phyloP scores from a whole-genome alignment of 2,888 invertebrate species.

The Tetanocera ferruginea region DNA sequence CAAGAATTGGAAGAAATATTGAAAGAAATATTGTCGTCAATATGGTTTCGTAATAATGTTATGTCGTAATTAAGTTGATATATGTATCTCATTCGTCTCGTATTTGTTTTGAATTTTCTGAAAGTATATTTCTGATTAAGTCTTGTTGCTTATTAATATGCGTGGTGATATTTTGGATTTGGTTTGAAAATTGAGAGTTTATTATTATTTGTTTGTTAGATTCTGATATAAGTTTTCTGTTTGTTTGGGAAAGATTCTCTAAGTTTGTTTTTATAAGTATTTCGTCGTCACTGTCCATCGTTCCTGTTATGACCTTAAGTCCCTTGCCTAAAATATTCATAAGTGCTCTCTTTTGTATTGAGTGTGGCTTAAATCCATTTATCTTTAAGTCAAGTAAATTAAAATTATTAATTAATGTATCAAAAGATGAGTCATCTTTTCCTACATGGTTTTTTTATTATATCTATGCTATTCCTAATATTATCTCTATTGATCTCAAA shows the following conservation, averaged over 20 bases:
- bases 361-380: slow-evolving; percentile 26
- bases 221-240: slow-evolving; percentile 17
- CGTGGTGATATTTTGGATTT: slow-evolving; percentile 42
- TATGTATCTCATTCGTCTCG: slow-evolving; percentile 46
- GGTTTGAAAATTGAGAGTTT: slow-evolving; percentile 15
- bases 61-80: slow-evolving; percentile 48
- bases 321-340: slow-evolving; percentile 41
- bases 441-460: not conserved
- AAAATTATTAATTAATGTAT: too few species aligned
- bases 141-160: slow-evolving; percentile 46
- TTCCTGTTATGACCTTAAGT: slow-evolving; percentile 41
- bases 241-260: slow-evolving; percentile 13
- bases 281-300: slow-evolving; percentile 46
- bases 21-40: too few species aligned
- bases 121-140: slow-evolving; percentile 43
- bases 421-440: not conserved
- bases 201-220: slow-evolving; percentile 25
- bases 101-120: slow-evolving; percentile 40
- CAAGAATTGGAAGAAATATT: too few species aligned
- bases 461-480: slow-evolving; percentile 15
- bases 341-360: slow-evolving; percentile 39
- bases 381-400: too few species aligned
- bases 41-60: slow-evolving; percentile 38
- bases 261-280: not conserved
- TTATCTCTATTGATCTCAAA: slow-evolving; percentile 26